A percentile compares a stretch with the other conserved stretches of the same genome.
phyloP scores from a whole-genome alignment of 2,113 vertebrate species.

The Abramis brama region DNA sequence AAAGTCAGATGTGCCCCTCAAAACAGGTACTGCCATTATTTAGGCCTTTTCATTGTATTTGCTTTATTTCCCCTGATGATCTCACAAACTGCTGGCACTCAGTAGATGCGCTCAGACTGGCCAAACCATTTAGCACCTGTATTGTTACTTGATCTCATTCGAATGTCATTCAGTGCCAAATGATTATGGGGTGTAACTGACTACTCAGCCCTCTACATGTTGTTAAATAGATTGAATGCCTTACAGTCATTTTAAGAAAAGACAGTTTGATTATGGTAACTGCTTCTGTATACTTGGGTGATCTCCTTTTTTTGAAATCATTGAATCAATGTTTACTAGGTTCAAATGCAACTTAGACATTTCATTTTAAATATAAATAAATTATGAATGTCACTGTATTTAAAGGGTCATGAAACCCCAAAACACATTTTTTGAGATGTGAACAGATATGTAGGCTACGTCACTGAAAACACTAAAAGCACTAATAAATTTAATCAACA shows the following conservation, averaged over 20 bases:
- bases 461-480: too few relatives aligned
- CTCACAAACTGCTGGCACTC: constrained; percentile 47
- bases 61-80: constrained; percentile 58
- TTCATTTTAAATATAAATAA: not conserved
- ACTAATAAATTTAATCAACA: too few relatives aligned
- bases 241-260: constrained; percentile 25
- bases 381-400: not conserved
- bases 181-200: constrained; percentile 30
- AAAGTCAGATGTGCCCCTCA: constrained; percentile 54
- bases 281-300: constrained; percentile 9
- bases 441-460: too few relatives aligned
- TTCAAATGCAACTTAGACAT: not conserved
- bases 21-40: constrained; percentile 55
- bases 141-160: constrained; percentile 54
- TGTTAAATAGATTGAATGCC: constrained; percentile 25
- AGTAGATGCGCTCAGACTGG: constrained; percentile 15
- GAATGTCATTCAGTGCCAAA: constrained; percentile 43
- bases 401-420: too few relatives aligned
- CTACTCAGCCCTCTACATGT: constrained; percentile 4
- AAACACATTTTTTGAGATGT: too few relatives aligned
- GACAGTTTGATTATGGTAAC: constrained; percentile 17
- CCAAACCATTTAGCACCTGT: constrained; percentile 51
- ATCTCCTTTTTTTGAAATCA: constrained; percentile 8
- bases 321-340: constrained; percentile 24
- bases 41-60: constrained; percentile 44